A percentile compares a stretch with the other conserved stretches of the same genome.
Evolutionary conservation across 2,888 invertebrate genomes (phyloP).

Genomic region (Lymantria monacha): DNA sequence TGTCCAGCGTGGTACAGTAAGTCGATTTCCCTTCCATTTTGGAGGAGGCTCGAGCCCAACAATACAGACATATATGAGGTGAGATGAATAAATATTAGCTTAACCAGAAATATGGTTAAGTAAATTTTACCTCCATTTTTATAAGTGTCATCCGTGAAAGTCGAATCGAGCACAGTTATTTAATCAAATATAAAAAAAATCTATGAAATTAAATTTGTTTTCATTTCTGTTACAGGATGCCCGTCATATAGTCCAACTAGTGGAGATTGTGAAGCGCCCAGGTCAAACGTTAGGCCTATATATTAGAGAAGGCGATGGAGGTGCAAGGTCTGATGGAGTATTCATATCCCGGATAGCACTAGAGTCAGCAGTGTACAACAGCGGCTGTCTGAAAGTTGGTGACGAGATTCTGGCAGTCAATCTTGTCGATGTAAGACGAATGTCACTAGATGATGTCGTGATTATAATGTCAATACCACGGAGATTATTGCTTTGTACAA

Average conservation of each 20-base stretch:
- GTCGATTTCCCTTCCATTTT: too few relatives aligned
- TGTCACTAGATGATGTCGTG: constrained; percentile 99
- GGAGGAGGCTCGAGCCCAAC: too few relatives aligned
- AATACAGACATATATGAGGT: too few relatives aligned
- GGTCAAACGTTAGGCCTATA: constrained; percentile 99
- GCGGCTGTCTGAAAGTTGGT: constrained; percentile 97
- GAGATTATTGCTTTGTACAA: constrained; percentile 95
- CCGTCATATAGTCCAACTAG: constrained; percentile 92
- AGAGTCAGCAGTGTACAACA: constrained; percentile 98
- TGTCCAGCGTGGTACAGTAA: too few relatives aligned
- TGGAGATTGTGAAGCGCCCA: constrained; percentile 99
- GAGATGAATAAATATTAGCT: too few relatives aligned
- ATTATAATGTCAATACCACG: constrained; percentile 99
- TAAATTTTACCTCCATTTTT: too few relatives aligned
- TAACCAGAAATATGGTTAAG: too few relatives aligned
- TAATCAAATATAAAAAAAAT: too few relatives aligned
- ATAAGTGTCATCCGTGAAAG: too few relatives aligned
- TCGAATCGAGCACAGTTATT: too few relatives aligned
- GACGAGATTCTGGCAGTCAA: constrained; percentile 99
- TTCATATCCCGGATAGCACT: constrained; percentile 96
- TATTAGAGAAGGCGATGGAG: constrained; percentile 99
- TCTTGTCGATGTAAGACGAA: constrained; percentile 97
- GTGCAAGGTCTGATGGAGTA: constrained; percentile 96
- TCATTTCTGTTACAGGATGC: constrained; percentile 78
- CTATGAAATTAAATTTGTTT: not conserved